These are phyloP conservation scores for Liopterus haemorrhoidalis DNA, from an alignment of 2,888 invertebrate genomes.

Conservation along the genomic window DNA sequence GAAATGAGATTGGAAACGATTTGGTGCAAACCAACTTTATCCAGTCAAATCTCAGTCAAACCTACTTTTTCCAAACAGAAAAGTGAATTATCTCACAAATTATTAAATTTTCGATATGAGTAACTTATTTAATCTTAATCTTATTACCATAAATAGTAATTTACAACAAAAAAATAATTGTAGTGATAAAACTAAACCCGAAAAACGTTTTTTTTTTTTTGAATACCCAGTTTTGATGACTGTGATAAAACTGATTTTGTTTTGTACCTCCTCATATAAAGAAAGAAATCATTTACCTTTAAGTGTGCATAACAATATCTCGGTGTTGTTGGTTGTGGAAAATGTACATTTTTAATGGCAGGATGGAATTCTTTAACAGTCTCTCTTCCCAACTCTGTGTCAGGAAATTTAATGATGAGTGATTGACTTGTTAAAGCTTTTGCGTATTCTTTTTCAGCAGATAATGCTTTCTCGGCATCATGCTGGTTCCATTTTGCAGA, in stretches of 20 bases:
- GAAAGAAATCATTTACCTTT: constrained; percentile 37
- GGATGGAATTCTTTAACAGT: constrained; percentile 56
- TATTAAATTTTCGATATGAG: no score
- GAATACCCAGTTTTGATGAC: no score
- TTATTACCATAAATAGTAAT: background rate
- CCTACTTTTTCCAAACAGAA: no score
- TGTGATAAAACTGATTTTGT: no score
- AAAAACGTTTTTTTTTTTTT: no score
- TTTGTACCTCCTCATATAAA: no score
- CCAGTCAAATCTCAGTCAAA: no score
- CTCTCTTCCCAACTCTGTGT: constrained; percentile 57
- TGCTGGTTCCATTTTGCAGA: constrained; percentile 53
- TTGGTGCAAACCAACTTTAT: no score
- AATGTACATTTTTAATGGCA: constrained; percentile 59
- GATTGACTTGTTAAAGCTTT: constrained; percentile 50
- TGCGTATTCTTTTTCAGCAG: constrained; percentile 54
- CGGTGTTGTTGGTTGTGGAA: constrained; percentile 58
- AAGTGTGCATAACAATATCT: constrained; percentile 59
- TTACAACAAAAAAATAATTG: no score
- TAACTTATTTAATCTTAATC: background rate
- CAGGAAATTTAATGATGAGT: constrained; percentile 61
- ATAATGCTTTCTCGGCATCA: constrained; percentile 56
- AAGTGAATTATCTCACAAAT: no score
- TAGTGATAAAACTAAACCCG: no score
- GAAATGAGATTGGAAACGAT: no score